Conservation (phyloP, 2,797 vertebrate species). For the Paguma larvata region DNA sequence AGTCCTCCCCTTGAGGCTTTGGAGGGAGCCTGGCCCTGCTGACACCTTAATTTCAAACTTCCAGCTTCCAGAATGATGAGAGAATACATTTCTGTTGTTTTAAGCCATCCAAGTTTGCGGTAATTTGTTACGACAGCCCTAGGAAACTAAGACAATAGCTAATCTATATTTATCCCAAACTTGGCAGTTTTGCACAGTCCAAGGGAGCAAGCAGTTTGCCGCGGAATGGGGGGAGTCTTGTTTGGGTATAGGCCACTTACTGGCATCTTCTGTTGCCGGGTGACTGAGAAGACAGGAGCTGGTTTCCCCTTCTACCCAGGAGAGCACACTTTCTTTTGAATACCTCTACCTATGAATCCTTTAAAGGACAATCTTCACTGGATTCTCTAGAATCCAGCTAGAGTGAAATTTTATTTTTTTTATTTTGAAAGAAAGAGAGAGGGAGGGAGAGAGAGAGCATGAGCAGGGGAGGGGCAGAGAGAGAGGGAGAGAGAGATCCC, state of each 20-base stretch:
- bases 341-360: neutral
- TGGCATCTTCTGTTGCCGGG: neutral
- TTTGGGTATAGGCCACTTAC: neutral
- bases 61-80: neutral
- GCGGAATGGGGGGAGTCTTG: neutral
- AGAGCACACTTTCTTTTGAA: neutral
- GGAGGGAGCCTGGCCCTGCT: neutral
- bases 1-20: neutral
- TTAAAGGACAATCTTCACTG: neutral
- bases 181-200: neutral
- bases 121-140: slow-evolving; percentile 22
- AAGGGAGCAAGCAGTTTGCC: neutral
- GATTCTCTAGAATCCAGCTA: neutral
- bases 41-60: neutral
- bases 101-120: neutral
- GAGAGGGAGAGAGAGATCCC: no score
- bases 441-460: no score
- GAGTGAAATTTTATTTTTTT: neutral
- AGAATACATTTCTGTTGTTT: neutral
- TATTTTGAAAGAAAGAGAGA: no score
- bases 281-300: neutral
- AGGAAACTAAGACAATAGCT: slow-evolving; percentile 17
- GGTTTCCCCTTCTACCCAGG: neutral
- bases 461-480: no score
- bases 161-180: slow-evolving; percentile 26